Percentiles rank a stretch among this genome's conserved stretches.
These are phyloP conservation scores for Zapus hudsonius DNA, from an alignment of 2,113 vertebrate genomes.

Conservation along the genomic window DNA sequence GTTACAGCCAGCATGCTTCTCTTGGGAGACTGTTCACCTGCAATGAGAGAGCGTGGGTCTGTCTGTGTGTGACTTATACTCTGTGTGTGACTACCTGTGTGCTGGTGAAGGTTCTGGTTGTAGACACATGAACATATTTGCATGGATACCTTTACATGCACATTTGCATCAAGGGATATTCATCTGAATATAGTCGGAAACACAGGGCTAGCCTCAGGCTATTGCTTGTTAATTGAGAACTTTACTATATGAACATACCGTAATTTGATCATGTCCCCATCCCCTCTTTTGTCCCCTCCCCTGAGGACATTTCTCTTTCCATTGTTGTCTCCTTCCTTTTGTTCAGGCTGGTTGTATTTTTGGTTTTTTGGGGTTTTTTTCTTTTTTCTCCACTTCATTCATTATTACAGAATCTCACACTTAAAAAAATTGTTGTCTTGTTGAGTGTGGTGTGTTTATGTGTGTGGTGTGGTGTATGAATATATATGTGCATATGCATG, in stretches of 20 bases:
- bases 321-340: too few relatives aligned
- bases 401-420: neutral
- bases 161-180: neutral
- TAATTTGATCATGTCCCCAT: too few relatives aligned
- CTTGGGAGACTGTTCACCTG: slow-evolving; percentile 34
- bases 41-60: neutral
- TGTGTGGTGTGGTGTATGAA: too few relatives aligned
- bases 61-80: neutral
- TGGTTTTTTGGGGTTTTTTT: too few relatives aligned
- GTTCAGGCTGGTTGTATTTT: neutral
- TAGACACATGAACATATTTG: neutral
- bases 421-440: too few relatives aligned
- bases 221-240: too few relatives aligned
- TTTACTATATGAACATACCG: too few relatives aligned
- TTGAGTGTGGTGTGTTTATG: too few relatives aligned
- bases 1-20: slow-evolving; percentile 43
- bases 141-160: neutral
- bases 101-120: neutral
- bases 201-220: too few relatives aligned
- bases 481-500: neutral
- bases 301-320: too few relatives aligned
- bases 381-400: neutral
- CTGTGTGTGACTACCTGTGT: neutral
- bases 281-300: too few relatives aligned
- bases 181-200: neutral